Conservation (phyloP, 2,888 invertebrate species). For the Hirtodrosophila cameraria region DNA sequence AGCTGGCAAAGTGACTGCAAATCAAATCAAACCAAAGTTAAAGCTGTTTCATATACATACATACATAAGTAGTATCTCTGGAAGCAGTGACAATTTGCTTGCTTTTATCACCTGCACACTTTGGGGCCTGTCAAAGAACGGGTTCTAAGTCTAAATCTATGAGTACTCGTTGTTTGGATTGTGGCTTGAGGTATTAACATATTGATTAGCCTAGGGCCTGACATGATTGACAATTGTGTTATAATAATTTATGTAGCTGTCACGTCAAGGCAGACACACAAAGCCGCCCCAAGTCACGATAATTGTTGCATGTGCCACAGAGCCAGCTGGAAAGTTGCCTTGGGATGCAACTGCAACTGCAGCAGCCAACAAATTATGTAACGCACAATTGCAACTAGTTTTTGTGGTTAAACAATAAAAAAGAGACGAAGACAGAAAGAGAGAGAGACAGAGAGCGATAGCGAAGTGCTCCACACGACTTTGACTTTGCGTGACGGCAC, state of each 20-base stretch:
- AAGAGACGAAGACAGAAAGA: constrained; percentile 16
- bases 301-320: constrained; percentile 14
- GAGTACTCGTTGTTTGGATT: no score
- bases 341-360: constrained; percentile 45
- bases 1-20: constrained; percentile 52
- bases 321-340: constrained; percentile 48
- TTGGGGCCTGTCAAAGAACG: constrained; percentile 52
- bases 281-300: constrained; percentile 66
- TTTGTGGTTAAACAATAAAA: constrained; percentile 25
- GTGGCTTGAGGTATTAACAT: constrained; percentile 57
- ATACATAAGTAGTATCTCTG: constrained; percentile 5
- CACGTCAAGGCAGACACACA: constrained; percentile 39
- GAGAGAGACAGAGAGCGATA: no score
- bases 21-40: constrained; percentile 51
- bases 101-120: constrained; percentile 70
- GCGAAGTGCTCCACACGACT: constrained; percentile 68
- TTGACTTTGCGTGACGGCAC: constrained; percentile 63
- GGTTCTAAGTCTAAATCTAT: no score
- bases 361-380: constrained; percentile 54
- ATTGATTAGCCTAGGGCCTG: constrained; percentile 76
- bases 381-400: constrained; percentile 70
- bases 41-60: not conserved
- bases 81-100: constrained; percentile 52
- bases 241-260: constrained; percentile 74
- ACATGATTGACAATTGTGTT: constrained; percentile 78